Conservation (phyloP, 2,888 invertebrate species). For the Lasius fuliginosus region DNA sequence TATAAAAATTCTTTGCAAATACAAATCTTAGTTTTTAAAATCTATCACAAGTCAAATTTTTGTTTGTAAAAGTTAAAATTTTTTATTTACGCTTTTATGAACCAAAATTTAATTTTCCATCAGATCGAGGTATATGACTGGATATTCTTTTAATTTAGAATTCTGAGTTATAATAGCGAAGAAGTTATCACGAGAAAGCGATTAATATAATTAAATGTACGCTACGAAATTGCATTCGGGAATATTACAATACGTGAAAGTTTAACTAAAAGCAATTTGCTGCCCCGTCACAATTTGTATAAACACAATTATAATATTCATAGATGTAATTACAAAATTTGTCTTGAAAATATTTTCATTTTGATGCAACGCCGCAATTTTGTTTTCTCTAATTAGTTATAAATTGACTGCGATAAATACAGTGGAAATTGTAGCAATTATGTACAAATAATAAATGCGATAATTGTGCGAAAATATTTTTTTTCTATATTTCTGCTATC, state of each 20-base stretch:
- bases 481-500: not conserved
- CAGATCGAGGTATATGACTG: not conserved
- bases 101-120: not conserved
- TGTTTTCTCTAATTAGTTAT: slow-evolving; percentile 29
- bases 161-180: not conserved
- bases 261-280: slow-evolving; percentile 41
- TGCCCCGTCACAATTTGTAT: not conserved
- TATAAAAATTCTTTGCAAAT: not conserved
- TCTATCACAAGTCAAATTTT: not conserved
- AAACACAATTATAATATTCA: slow-evolving; percentile 45
- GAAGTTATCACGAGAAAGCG: not conserved
- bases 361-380: slow-evolving; percentile 5
- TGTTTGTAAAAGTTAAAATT: not conserved
- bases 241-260: slow-evolving; percentile 27
- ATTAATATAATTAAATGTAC: slow-evolving; percentile 31
- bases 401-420: slow-evolving; percentile 28
- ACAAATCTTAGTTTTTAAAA: not conserved
- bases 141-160: not conserved
- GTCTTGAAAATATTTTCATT: slow-evolving; percentile 43
- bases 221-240: slow-evolving; percentile 16
- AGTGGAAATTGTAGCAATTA: slow-evolving; percentile 19
- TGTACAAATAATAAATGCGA: not conserved
- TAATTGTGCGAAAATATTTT: slow-evolving; percentile 2
- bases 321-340: slow-evolving; percentile 43
- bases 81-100: not conserved